These are phyloP conservation scores for Allobates femoralis DNA, from an alignment of 2,797 vertebrate species.

Conservation along the genomic window DNA sequence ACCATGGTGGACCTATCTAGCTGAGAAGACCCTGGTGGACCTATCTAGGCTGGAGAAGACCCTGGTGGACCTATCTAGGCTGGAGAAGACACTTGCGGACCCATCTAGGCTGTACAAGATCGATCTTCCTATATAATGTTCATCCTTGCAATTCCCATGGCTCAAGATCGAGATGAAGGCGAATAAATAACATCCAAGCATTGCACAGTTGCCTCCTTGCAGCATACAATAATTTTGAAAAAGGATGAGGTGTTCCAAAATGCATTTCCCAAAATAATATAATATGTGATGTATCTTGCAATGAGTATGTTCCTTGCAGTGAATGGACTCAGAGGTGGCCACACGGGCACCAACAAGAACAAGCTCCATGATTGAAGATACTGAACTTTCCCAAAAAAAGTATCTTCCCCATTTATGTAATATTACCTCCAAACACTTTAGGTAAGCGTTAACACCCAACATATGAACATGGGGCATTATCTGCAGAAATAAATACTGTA, in stretches of 20 bases:
- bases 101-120: too few species aligned
- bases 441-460: background rate
- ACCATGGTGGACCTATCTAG: too few species aligned
- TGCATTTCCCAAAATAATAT: background rate
- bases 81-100: too few species aligned
- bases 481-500: slow-evolving; percentile 24
- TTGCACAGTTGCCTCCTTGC: background rate
- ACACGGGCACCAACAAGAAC: background rate
- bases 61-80: too few species aligned
- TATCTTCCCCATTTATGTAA: background rate
- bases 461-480: background rate
- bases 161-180: too few species aligned
- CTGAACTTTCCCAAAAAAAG: background rate
- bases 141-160: too few species aligned
- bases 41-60: too few species aligned
- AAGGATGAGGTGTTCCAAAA: background rate
- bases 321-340: background rate
- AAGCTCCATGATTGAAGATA: background rate
- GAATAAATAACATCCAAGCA: too few species aligned
- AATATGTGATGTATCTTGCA: background rate
- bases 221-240: background rate
- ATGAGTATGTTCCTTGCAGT: background rate
- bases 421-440: background rate
- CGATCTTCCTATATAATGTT: too few species aligned
- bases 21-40: too few species aligned